Evolutionary conservation across 2,797 vertebrate genomes (phyloP), one percentile per base, ranked within the genome.

Genomic region (Gephyroberyx darwinii): DNA sequence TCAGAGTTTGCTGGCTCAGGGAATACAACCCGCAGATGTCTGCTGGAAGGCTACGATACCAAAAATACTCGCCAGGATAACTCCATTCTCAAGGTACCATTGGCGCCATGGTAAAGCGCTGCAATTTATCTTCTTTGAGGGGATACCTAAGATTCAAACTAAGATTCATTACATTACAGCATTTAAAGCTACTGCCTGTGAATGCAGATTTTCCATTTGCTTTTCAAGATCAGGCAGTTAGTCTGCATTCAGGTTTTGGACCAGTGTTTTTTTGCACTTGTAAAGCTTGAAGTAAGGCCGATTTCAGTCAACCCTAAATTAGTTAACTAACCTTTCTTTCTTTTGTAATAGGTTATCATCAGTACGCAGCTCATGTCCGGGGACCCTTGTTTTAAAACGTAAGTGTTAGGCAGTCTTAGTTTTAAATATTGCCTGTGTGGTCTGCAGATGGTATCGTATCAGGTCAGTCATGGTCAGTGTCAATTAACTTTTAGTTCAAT

Each of bases 351-450:
- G 98, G 96, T 99, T 75, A 92, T 96, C 87, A 99, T 99, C 90
- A 95, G 95, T 73, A 99, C 97, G 84, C 96, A 98, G 78, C 94
- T 99, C 26, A 97, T 98, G 96, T 98, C 96, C 17, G 98, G 98
- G 60, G 98, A 99, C 86, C 98, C 98, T 0, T 99, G 98, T 88
- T 99, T 99, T 90, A 99, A 99, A 96, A 98, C 88, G 98, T 99
- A 92, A 96, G 97, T 92, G 5, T 35, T 35, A 59, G 16, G 41
- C 41, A 14, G 9, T 43, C 41, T 10, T 10, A 35, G 5, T 6
- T 35, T 35, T 35, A 35, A 35, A 35, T 35, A 5, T 8, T 35
- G 33, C 48, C 59, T 8, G n/a, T 55, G 39, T n/a, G 19, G 6
- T 55, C 14, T 41, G 17, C 19, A 33, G 37, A 10, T 59, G 48